Percentiles rank a stretch among this genome's conserved stretches.
Conservation (phyloP, 2,797 vertebrate species). For the Eleutherodactylus coqui region DNA sequence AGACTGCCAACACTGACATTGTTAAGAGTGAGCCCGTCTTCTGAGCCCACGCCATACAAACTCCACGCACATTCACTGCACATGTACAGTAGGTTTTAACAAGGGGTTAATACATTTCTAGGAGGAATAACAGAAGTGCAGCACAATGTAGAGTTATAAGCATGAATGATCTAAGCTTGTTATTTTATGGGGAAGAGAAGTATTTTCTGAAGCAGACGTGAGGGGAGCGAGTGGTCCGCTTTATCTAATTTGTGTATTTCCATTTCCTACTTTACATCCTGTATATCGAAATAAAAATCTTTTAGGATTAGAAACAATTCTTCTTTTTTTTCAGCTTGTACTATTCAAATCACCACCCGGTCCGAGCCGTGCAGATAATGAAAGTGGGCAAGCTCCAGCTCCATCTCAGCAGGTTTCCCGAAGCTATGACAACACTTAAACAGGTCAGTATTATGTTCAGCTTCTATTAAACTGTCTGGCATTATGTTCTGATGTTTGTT, state of each 20-base stretch:
- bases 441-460: constrained; percentile 77
- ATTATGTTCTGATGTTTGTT: not conserved
- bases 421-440: constrained; percentile 84
- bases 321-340: constrained; percentile 78
- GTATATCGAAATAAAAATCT: not conserved
- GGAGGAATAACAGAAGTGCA: too few species aligned
- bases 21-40: too few species aligned
- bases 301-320: constrained; percentile 6
- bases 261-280: not conserved
- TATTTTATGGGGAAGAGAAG: too few species aligned
- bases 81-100: too few species aligned
- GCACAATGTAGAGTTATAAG: too few species aligned
- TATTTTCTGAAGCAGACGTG: too few species aligned
- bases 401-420: constrained; percentile 77
- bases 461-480: not conserved
- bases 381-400: constrained; percentile 91
- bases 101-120: too few species aligned
- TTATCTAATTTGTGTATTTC: not conserved
- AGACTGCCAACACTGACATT: too few species aligned
- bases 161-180: too few species aligned
- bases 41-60: too few species aligned
- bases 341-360: constrained; percentile 87
- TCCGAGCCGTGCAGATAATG: constrained; percentile 88
- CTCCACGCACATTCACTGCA: too few species aligned
- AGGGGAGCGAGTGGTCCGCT: too few species aligned